Evolutionary conservation across 1,140 invertebrate species (phyloP), one percentile per base, ranked within the genome.

Genomic region (Hyles euphorbiae): DNA sequence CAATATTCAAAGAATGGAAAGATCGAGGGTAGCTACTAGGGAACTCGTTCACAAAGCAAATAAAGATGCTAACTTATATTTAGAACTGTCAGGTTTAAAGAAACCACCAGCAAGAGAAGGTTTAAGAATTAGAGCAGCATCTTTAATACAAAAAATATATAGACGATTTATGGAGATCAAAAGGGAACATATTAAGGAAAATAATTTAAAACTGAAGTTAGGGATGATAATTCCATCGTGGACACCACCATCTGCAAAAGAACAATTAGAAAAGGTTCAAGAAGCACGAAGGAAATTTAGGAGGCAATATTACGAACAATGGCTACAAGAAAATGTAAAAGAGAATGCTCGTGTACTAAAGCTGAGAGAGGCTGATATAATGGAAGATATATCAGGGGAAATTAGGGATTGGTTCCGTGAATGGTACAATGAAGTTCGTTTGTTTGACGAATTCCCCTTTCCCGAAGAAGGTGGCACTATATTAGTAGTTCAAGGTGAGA

Each of bases 301-400:
- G 61, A 75, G 77, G n/a, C 64, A 84, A 45, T 90, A 88, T 34
- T 89, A 91, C 34, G 78, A 87, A 47, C 81, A 90, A 34, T 92
- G 90, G 65, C 56, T 91, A 33, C 66, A 91, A 56, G 74, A 89
- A n/a, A 90, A 87, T 54, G 61, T 89, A 9, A 90, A 91, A 55
- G 92, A 94, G 78, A 89, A 90, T 61, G 72, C 80, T 2, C 87
- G 90, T 56, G 89, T 94, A 8, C 65, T 92, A 47, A 87, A 88
- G 75, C 76, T 91, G 3, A 83, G 90, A 54, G 89, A 89, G 53
- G 91, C 91, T 2, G 88, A 90, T 56, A 78, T 94, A 46, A 91
- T 93, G 83, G 93, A 94, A 68, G 93, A 94, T 69, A 93, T 94
- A 60, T 90, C 90, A 2, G 91, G 91, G 56, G 93, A 94, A 79